phyloP scores from a whole-genome alignment of 1,140 invertebrate genomes.

The Melitaea cinxia region DNA sequence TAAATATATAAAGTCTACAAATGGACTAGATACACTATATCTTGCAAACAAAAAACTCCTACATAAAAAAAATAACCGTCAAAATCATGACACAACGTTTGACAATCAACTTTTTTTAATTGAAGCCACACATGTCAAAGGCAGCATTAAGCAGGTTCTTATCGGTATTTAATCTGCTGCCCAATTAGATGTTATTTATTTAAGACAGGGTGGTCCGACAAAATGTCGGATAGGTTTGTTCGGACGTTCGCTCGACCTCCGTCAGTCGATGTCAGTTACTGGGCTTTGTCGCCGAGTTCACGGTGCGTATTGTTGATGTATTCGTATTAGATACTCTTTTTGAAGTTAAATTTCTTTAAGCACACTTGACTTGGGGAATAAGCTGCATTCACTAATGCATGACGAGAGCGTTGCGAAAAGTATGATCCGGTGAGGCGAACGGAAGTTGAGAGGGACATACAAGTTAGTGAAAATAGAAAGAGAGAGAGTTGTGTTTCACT shows the following conservation, averaged over 20 bases:
- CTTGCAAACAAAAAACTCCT: too few species aligned
- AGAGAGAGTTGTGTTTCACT: too few species aligned
- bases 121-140: slow-evolving; percentile 41
- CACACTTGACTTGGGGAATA: too few species aligned
- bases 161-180: slow-evolving; percentile 55
- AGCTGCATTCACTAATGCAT: too few species aligned
- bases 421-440: too few species aligned
- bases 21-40: too few species aligned
- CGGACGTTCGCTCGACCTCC: slow-evolving; percentile 44
- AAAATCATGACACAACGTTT: slow-evolving; percentile 6
- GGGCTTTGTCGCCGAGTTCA: slow-evolving; percentile 44
- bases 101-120: slow-evolving; percentile 17
- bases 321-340: slow-evolving; percentile 26
- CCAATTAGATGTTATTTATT: slow-evolving; percentile 61
- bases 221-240: slow-evolving; percentile 13
- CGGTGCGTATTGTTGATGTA: slow-evolving; percentile 37
- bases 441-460: too few species aligned
- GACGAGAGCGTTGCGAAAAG: too few species aligned
- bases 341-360: too few species aligned
- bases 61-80: neutral
- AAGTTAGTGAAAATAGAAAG: too few species aligned
- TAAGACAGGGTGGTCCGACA: slow-evolving; percentile 54
- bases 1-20: too few species aligned
- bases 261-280: slow-evolving; percentile 65
- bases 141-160: slow-evolving; percentile 41